These are phyloP conservation scores for Clunio marinus DNA, from an alignment of 2,888 invertebrate species.

Conservation along the genomic window DNA sequence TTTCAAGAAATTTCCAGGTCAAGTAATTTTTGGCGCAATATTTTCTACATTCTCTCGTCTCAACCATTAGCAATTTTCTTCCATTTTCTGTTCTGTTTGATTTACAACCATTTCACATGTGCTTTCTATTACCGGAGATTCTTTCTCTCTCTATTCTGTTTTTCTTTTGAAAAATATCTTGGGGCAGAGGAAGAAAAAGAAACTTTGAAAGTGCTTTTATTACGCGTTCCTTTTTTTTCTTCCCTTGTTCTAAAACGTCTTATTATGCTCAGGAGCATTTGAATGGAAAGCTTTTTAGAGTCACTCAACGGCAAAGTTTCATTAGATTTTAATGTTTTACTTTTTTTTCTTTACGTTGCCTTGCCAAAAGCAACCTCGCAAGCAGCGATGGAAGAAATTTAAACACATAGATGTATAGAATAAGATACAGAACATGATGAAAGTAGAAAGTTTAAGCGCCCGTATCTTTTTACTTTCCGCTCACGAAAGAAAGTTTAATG, in stretches of 20 bases:
- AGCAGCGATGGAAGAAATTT: too few relatives aligned
- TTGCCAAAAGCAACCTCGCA: neutral
- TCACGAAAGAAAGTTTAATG: neutral
- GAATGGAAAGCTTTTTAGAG: neutral
- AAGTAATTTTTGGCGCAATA: too few relatives aligned
- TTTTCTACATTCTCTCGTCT: too few relatives aligned
- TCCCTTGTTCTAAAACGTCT: neutral
- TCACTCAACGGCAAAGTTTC: neutral
- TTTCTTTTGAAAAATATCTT: neutral
- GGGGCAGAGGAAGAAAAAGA: neutral
- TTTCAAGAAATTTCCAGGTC: too few relatives aligned
- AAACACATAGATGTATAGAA: too few relatives aligned
- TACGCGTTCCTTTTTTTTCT: too few relatives aligned
- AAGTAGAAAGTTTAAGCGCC: neutral
- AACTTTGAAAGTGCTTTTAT: neutral
- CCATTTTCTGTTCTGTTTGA: neutral
- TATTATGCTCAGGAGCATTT: slow-evolving; percentile 5
- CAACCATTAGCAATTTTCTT: too few relatives aligned
- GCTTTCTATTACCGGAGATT: neutral
- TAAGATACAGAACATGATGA: neutral
- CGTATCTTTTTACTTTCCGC: neutral
- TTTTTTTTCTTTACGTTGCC: neutral
- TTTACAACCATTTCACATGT: slow-evolving; percentile 19
- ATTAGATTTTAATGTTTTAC: slow-evolving; percentile 17
- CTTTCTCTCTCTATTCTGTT: neutral